Evolutionary conservation across 2,888 invertebrate genomes (phyloP).

Genomic region (Zootermopsis nevadensis): DNA sequence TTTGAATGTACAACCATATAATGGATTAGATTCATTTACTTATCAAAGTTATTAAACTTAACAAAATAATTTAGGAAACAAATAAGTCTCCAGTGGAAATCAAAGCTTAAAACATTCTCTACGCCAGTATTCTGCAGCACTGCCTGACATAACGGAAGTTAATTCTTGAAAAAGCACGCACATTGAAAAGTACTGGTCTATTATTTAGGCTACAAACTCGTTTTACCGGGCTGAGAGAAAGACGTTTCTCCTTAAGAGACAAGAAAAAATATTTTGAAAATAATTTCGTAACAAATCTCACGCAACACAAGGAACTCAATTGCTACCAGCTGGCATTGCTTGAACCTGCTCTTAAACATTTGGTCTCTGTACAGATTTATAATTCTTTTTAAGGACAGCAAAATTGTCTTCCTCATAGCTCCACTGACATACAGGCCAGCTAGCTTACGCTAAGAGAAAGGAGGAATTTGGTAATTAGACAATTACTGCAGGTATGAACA

Average conservation of each 20-base stretch:
- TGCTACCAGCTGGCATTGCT: background rate
- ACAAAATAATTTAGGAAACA: too few relatives aligned
- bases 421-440: background rate
- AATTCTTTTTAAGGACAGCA: background rate
- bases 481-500: background rate
- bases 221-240: too few relatives aligned
- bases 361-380: background rate
- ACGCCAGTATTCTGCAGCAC: too few relatives aligned
- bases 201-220: too few relatives aligned
- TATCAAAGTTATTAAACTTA: too few relatives aligned
- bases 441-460: background rate
- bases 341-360: background rate
- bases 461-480: conserved; percentile 18
- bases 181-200: too few relatives aligned
- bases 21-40: too few relatives aligned
- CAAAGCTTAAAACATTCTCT: too few relatives aligned
- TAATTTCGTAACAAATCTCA: conserved; percentile 28
- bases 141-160: too few relatives aligned
- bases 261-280: conserved; percentile 14
- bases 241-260: background rate
- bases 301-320: background rate
- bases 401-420: conserved; percentile 6
- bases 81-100: too few relatives aligned
- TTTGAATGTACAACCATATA: too few relatives aligned
- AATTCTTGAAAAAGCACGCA: too few relatives aligned